Percentiles rank a stretch among this genome's conserved stretches.
Conservation (phyloP, 2,113 vertebrate genomes). For the Oenanthe melanoleuca region DNA sequence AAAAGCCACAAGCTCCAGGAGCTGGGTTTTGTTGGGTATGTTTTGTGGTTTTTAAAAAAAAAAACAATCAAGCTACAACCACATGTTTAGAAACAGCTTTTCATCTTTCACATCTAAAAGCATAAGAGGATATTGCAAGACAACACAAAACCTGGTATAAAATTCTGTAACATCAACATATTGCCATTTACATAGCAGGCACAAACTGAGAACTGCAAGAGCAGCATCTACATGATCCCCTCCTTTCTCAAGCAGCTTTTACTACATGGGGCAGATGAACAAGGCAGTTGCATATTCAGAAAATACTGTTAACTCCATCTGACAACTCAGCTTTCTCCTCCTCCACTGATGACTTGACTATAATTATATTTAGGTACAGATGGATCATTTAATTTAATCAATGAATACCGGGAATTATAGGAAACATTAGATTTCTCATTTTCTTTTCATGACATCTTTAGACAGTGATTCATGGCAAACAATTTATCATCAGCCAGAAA, state of each 20-base stretch:
- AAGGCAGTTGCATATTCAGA: background rate
- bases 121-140: background rate
- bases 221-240: background rate
- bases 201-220: background rate
- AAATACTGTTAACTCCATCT: background rate
- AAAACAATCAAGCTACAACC: background rate
- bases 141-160: background rate
- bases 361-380: background rate
- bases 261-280: background rate
- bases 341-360: background rate
- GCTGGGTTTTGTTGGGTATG: background rate
- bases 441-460: background rate
- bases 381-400: conserved; percentile 2
- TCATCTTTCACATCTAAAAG: background rate
- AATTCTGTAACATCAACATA: background rate
- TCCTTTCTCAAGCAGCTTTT: background rate
- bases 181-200: background rate
- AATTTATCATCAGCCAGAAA: background rate
- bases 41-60: background rate
- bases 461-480: background rate
- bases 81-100: conserved; percentile 3
- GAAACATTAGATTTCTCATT: background rate
- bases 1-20: background rate
- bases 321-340: background rate
- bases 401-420: background rate